Conservation (phyloP, 2,797 vertebrate species). For the Centroberyx gerrardi region DNA sequence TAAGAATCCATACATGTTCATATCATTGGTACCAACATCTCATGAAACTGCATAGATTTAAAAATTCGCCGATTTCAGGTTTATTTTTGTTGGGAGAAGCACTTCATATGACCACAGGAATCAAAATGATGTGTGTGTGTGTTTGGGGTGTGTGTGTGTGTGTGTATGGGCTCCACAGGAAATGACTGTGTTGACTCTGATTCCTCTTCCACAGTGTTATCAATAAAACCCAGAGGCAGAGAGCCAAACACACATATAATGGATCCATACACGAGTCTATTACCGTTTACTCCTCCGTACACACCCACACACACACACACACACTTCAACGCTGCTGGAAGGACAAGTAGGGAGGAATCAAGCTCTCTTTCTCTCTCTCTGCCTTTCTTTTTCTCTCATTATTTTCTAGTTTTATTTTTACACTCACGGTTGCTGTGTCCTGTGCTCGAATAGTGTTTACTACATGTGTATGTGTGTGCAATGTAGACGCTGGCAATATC, state of each 20-base stretch:
- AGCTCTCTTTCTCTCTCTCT: too few relatives aligned
- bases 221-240: conserved; percentile 29
- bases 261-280: conserved; percentile 20
- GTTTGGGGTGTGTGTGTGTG: background rate
- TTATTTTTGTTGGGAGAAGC: background rate
- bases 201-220: conserved; percentile 16
- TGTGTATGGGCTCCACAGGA: background rate
- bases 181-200: conserved; percentile 14
- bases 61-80: too few relatives aligned
- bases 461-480: background rate
- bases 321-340: background rate
- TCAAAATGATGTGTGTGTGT: background rate
- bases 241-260: conserved; percentile 22
- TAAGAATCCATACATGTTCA: too few relatives aligned
- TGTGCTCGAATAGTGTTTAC: background rate
- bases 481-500: background rate
- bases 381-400: too few relatives aligned
- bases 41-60: too few relatives aligned
- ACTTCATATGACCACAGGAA: background rate
- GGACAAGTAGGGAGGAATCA: too few relatives aligned
- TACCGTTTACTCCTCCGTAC: conserved; percentile 5
- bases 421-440: too few relatives aligned
- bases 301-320: conserved; percentile 5
- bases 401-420: background rate
- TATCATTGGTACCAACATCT: too few relatives aligned